These are phyloP conservation scores for Horisme vitalbata DNA, from an alignment of 2,888 invertebrate genomes.

Conservation along the genomic window DNA sequence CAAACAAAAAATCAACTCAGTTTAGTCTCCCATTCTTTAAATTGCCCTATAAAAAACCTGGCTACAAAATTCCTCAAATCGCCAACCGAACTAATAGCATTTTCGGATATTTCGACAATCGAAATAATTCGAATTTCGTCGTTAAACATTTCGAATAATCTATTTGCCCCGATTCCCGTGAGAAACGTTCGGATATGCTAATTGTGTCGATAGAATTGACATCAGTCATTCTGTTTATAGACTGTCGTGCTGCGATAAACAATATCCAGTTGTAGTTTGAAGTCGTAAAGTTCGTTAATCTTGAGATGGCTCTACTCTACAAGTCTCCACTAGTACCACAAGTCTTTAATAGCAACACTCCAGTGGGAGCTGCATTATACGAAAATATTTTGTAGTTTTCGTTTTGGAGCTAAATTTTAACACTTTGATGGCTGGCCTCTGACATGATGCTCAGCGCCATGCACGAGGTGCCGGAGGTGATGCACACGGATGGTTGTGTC, in stretches of 20 bases:
- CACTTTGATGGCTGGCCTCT: too few relatives aligned
- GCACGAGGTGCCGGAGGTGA: too few relatives aligned
- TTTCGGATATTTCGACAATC: conserved; percentile 26
- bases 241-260: conserved; percentile 23
- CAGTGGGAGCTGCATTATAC: too few relatives aligned
- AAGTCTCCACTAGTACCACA: neutral
- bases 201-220: conserved; percentile 35
- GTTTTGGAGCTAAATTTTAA: too few relatives aligned
- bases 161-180: conserved; percentile 45
- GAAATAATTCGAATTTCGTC: conserved; percentile 37
- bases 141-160: conserved; percentile 34
- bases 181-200: conserved; percentile 46
- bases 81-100: conserved; percentile 16
- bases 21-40: conserved; percentile 14
- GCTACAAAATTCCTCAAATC: conserved; percentile 35
- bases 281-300: conserved; percentile 10
- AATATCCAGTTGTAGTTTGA: conserved; percentile 10
- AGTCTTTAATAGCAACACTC: too few relatives aligned
- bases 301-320: too few relatives aligned
- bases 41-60: conserved; percentile 24
- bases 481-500: too few relatives aligned
- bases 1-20: conserved; percentile 8
- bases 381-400: too few relatives aligned
- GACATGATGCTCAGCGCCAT: too few relatives aligned
- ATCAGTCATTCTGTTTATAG: conserved; percentile 30